Evolutionary conservation across 2,888 invertebrate genomes (phyloP), one percentile per base, ranked within the genome.

Genomic region (Eristalis arbustorum): DNA sequence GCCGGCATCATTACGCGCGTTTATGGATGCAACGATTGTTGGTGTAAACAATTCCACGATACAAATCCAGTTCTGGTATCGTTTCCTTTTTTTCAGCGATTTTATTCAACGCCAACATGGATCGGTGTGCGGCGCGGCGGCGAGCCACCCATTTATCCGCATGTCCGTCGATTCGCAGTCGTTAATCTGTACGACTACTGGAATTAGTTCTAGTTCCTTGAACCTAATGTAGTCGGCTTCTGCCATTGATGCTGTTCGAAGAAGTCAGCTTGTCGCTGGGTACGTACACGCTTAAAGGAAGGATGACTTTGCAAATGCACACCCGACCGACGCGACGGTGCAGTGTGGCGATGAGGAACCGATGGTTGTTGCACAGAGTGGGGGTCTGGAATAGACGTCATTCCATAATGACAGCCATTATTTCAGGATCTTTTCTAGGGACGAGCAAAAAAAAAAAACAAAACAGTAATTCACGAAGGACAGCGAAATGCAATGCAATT

Each of bases 141-240:
- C 56, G 68, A 62, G 63, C 67, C 78, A 84, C 63, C 79, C 75
- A 68, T 81, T 74, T 81, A 80, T 76, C 61, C 76, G 81, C 80
- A 76, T 80, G 80, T 76, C 68, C 66, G 69, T 82, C 77, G 69
- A 82, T 82, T 78, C 69, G 66, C 74, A 69, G 74, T 66, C 69
- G 69, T 81, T 81, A 77, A 85, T 85, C 77, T 85, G 69, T 66
- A 56, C 57, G 74, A 74, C 82, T 85, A 74, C 77, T 77, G 64
- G 85, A 85, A 85, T 85, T 82, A 78, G 85, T 77, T 82, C 72
- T 64, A 85, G 85, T 85, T 82, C 82, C 68, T 85, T 85, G 85
- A 85, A 82, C 85, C 71, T 77, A 81, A 77, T 73, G 81, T 73
- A 77, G 81, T 66, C 69, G 81, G 81, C 81, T 74, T 22, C 73